Percentiles rank a stretch among this genome's conserved stretches.
These are phyloP conservation scores for Sipha flava DNA, from an alignment of 1,140 invertebrate genomes.

Conservation along the genomic window DNA sequence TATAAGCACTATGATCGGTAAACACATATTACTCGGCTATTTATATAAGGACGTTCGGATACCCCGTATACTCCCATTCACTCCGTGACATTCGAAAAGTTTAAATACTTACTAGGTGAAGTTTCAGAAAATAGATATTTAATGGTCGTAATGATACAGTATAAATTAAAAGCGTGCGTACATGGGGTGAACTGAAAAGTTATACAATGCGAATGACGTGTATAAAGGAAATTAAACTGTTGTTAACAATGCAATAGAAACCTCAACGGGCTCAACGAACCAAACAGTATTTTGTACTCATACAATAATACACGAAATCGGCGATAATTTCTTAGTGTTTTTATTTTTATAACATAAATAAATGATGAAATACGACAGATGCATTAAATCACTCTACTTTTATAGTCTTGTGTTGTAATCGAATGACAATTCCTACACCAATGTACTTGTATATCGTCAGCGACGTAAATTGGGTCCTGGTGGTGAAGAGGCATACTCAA, in stretches of 20 bases:
- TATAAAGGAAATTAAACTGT: not conserved
- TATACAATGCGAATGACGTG: not conserved
- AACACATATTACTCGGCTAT: not conserved
- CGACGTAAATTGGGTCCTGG: too few species aligned
- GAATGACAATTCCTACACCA: too few species aligned
- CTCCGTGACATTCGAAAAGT: not conserved
- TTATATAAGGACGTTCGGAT: not conserved
- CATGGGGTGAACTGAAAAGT: not conserved
- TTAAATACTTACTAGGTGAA: not conserved
- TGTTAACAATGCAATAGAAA: not conserved
- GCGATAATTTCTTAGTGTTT: not conserved
- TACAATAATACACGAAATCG: not conserved
- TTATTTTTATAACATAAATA: too few species aligned
- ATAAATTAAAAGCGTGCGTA: constrained; percentile 15
- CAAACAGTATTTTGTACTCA: not conserved
- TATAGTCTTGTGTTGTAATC: too few species aligned
- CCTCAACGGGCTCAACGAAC: not conserved
- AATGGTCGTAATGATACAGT: not conserved
- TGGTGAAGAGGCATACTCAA: too few species aligned
- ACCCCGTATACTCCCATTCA: too few species aligned
- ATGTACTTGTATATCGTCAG: too few species aligned
- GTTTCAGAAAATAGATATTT: constrained; percentile 20
- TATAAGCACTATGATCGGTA: not conserved
- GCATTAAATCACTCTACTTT: too few species aligned
- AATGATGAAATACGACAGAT: too few species aligned